Base-by-base conservation (phyloP, 2,888 invertebrate species). In the Microchrysa polita region DNA sequence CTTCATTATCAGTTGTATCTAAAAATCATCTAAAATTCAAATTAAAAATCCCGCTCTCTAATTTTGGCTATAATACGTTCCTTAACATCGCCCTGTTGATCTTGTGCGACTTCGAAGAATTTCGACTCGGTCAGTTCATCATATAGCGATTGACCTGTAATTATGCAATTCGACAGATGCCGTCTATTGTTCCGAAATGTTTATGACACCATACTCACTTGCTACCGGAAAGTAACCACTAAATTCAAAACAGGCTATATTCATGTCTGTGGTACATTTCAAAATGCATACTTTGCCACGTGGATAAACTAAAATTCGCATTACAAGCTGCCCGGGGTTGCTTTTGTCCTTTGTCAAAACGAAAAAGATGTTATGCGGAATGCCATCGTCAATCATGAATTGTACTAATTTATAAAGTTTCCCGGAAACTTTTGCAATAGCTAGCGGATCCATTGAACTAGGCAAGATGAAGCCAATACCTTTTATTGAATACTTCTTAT, bases 321-420 rank as follows among this genome's bases (percentile, higher is more conserved):
- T 80, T 22, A 86, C 84, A 34, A 34, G 27, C 4, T 7, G 4
- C 4, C 27, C 27, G 7, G 27, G 7, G 27, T 34, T 34, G 74
- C 87, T 83, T 18, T 83, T 80, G 0, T 77, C 10, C 60, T 73
- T 5, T 77, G 78, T 5, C 12, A 67, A 84, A 10, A 91, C 91
- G 55, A 94, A 86, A 76, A 90, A 90, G 55, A 95, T 80, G 82
- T 94, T 95, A 79, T 95, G 93, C 0, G 94, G 91, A 76, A 93
- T 87, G 44, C 90, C 86, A 14, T 88, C 86, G 2, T 86, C 80
- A 75, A 91, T 87, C 1, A 93, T 85, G 82, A 88, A 88, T 57
- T 87, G 80, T 5, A 91, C 81, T 0, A 85, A 76, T 48, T 82
- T 77, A 40, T 81, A 78, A 10, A 86, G 77, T 20, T 77, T 72